These are phyloP conservation scores for Brachyalestes nurse DNA, from an alignment of 2,797 vertebrate species.

Conservation along the genomic window DNA sequence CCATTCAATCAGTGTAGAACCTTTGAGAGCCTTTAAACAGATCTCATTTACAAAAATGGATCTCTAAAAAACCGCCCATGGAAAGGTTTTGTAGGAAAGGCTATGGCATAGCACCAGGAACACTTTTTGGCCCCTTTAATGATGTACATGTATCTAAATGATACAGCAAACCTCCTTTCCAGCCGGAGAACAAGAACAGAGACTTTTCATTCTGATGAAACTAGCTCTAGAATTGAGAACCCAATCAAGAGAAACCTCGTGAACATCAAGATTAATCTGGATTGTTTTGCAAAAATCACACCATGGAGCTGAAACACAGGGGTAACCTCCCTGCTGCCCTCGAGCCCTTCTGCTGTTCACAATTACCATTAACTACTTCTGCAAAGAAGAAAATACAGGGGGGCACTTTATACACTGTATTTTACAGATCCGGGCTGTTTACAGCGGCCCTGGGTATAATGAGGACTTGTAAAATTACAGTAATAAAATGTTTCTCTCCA, in stretches of 20 bases:
- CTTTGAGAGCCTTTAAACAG: no score
- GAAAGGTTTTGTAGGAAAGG: no score
- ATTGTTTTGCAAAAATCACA: background rate
- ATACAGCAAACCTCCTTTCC: background rate
- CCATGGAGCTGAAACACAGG: background rate
- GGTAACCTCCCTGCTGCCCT: slow-evolving; percentile 23
- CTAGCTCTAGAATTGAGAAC: background rate
- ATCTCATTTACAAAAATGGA: no score
- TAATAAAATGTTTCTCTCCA: slow-evolving; percentile 18
- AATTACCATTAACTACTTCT: slow-evolving; percentile 27
- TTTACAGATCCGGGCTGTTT: slow-evolving; percentile 32
- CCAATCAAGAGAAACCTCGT: background rate
- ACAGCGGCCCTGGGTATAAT: background rate
- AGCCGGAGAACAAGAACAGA: background rate
- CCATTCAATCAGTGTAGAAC: no score
- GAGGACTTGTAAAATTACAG: slow-evolving; percentile 23
- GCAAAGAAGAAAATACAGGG: slow-evolving; percentile 12
- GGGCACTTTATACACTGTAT: slow-evolving; percentile 31
- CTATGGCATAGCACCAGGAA: no score
- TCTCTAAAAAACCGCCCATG: background rate
- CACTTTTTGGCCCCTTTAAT: no score
- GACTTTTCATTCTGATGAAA: background rate
- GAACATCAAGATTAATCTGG: background rate
- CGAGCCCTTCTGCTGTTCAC: slow-evolving; percentile 40
- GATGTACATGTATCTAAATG: no score